Base-by-base conservation (phyloP, 2,113 vertebrate species). In the Melanostigma gelatinosum region DNA sequence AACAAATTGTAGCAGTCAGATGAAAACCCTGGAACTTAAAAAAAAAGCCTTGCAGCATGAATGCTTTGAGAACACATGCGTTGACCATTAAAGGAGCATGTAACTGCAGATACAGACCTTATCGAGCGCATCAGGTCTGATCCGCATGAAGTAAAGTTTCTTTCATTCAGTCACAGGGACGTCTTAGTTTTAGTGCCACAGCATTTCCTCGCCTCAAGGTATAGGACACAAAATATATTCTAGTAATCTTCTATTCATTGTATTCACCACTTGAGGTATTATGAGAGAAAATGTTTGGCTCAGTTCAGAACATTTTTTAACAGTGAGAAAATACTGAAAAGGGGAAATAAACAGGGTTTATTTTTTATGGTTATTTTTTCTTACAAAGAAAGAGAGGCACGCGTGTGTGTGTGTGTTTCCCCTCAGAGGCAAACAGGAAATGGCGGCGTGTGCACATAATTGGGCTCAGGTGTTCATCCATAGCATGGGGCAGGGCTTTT, bases 381-480 rank as follows among this genome's bases (percentile, higher is more conserved):
- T 24, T 27, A 61, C 15, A 55, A 57, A 73, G 29, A 36, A 20
- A 8, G 27, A 62, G 1, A 58, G 11, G 55, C n/a, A n/a, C 6
- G 34, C 32, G 11, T 34, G 36, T 38, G 3, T 62, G 16, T 62
- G 55, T 27, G 40, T 70, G 71, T 38, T 60, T 62, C 29, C 58
- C 32, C 66, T 64, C 11, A 29, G 7, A 79, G 60, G 20, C 36
- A 55, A 77, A 75, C 24, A 77, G 46, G 66, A 86, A 85, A 88
- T 84, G 72, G 46, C 27, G 32, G 67, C 55, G 52, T 83, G 70
- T 74, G 57, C 79, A 70, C 71, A 68, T 90, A 91, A 94, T 88
- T 88, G 82, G 86, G 38, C 84, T 86, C 80, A 90, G 88, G 79
- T 91, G 84, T 58, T 88, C 80, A 87, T 88, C 62, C 60, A 68